A percentile compares a stretch with the other conserved stretches of the same genome.
Evolutionary conservation across 2,888 invertebrate species (phyloP).

Genomic region (Nasonovia ribisnigri): DNA sequence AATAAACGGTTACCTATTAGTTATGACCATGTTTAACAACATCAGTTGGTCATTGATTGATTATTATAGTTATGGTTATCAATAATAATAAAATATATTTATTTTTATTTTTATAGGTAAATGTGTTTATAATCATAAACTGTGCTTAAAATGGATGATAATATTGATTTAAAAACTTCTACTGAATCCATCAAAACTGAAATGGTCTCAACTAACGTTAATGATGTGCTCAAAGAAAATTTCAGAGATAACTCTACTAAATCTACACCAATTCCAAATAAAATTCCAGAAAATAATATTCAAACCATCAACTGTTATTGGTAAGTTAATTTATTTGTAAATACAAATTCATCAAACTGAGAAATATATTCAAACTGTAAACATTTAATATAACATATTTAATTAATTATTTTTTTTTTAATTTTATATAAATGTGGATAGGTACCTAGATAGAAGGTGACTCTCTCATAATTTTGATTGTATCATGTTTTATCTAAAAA

Average conservation of each 20-base stretch:
- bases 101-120: not conserved
- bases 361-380: not conserved
- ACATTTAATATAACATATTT: not conserved
- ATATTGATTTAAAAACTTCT: conserved; percentile 24
- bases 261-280: conserved; percentile 6
- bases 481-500: not conserved
- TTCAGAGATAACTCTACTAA: conserved; percentile 15
- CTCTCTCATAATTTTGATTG: not conserved
- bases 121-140: not conserved
- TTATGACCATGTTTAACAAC: not conserved
- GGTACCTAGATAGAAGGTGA: not conserved
- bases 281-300: conserved; percentile 23
- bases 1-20: not conserved
- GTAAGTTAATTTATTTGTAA: conserved; percentile 23
- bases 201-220: not conserved
- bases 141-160: conserved; percentile 33
- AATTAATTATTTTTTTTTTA: too few species aligned
- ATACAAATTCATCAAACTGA: not conserved
- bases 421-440: not conserved
- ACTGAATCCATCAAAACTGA: not conserved
- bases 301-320: conserved; percentile 49
- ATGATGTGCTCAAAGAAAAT: conserved; percentile 15
- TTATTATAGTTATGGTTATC: too few species aligned
- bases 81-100: not conserved
- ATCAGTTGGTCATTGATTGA: not conserved